A percentile compares a stretch with the other conserved stretches of the same genome.
These are phyloP conservation scores for Microcebus murinus DNA, from an alignment of 2,113 vertebrate genomes.

Conservation along the genomic window DNA sequence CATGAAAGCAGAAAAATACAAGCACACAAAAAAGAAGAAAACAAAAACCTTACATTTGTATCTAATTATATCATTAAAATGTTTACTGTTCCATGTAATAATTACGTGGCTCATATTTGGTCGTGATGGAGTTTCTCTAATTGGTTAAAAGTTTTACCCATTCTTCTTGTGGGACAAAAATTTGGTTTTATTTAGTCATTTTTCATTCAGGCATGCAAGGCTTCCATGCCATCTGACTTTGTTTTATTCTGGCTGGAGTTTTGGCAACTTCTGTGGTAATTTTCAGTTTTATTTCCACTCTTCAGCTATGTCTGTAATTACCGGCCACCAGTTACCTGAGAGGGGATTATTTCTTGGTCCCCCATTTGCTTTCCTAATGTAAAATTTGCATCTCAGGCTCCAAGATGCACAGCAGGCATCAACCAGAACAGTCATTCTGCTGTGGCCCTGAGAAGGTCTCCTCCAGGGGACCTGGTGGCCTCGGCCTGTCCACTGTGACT, in stretches of 20 bases:
- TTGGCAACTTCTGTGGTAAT: constrained; percentile 65
- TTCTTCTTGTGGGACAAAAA: constrained; percentile 76
- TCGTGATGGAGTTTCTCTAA: constrained; percentile 73
- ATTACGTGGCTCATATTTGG: constrained; percentile 77
- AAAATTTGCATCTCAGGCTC: constrained; percentile 1
- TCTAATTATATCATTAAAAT: constrained; percentile 81
- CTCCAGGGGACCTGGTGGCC: neutral
- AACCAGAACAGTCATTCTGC: neutral
- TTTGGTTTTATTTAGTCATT: constrained; percentile 79
- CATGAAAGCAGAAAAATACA: constrained; percentile 77
- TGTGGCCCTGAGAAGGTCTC: neutral
- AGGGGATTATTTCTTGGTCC: neutral
- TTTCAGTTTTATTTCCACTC: constrained; percentile 70
- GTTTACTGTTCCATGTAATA: constrained; percentile 81
- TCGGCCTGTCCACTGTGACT: neutral
- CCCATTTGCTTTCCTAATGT: neutral
- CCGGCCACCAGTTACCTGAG: constrained; percentile 56
- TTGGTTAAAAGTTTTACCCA: constrained; percentile 78
- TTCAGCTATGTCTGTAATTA: constrained; percentile 41
- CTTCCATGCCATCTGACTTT: constrained; percentile 75
- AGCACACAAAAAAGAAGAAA: constrained; percentile 61
- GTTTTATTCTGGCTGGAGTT: constrained; percentile 65
- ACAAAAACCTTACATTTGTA: constrained; percentile 78
- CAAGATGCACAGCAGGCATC: neutral
- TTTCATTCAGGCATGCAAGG: constrained; percentile 65